Evolutionary conservation across 2,888 invertebrate genomes (phyloP), one percentile per base, ranked within the genome.

Genomic region (Eupelmus urozonus): DNA sequence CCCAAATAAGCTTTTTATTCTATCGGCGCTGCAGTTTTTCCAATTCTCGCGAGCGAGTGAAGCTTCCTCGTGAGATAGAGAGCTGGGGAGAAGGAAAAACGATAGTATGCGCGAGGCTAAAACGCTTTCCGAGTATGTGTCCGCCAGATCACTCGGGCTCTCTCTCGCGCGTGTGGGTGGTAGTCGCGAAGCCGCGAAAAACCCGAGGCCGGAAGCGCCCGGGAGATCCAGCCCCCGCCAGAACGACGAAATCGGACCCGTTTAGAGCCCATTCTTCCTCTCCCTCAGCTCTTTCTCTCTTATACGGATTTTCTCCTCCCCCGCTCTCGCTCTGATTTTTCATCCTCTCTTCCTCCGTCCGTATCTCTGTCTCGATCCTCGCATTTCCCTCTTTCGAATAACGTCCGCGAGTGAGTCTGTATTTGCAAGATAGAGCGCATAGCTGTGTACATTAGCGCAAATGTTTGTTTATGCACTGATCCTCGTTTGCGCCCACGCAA

Each of bases 1-100:
- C 16, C 62, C 57, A 76, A 76, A 71, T 71, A 76, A 76, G 71
- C 76, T 76, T 76, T 71, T 51, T 71, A 76, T 59, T 51, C 65
- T 40, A 59, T 60, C 76, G 67, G 5, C 59, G 20, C 0, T 11
- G 55, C 29, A 34, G 72, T 18, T 72, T 45, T 16, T 45, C 16
- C 16, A 45, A 13, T 45, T 16, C 45, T 45, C 16, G 9, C 3
- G 34, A 34, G 9, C 34, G 34, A 34, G 3, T 62, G n/a, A n/a
- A n/a, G n/a, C n/a, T n/a, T n/a, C n/a, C n/a, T n/a, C n/a, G n/a
- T n/a, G n/a, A n/a, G n/a, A n/a, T n/a, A n/a, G n/a, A n/a, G n/a
- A n/a, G n/a, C n/a, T n/a, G n/a, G n/a, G n/a, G n/a, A n/a, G n/a
- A n/a, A n/a, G n/a, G n/a, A n/a, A n/a, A n/a, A n/a, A n/a, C n/a